Evolutionary conservation across 2,888 invertebrate genomes (phyloP).

Genomic region (Lochmaea crataegi): DNA sequence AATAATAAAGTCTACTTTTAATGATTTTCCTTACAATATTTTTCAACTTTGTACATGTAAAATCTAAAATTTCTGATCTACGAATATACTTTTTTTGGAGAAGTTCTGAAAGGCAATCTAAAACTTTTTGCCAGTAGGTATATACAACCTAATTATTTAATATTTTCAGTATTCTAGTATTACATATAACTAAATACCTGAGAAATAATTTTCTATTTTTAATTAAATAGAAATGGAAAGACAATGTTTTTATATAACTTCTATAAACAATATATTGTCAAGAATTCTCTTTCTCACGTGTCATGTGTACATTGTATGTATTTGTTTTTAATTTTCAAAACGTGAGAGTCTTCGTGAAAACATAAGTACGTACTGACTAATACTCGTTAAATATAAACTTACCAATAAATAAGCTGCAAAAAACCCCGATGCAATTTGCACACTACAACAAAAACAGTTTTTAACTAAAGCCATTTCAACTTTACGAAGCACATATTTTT

Average conservation of each 20-base stretch:
- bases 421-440: conserved; percentile 65
- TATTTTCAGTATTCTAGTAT: no score
- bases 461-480: conserved; percentile 63
- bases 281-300: background rate
- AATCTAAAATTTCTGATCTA: no score
- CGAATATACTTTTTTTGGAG: no score
- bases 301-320: background rate
- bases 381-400: conserved; percentile 46
- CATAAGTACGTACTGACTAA: background rate
- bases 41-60: no score
- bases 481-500: conserved; percentile 36
- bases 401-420: conserved; percentile 66
- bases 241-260: background rate
- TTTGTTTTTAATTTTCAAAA: background rate
- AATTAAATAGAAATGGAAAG: background rate
- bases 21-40: no score
- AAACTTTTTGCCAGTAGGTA: no score
- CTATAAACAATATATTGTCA: background rate
- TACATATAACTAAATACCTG: no score
- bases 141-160: no score
- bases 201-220: background rate
- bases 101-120: no score
- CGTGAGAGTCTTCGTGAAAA: conserved; percentile 13
- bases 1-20: no score
- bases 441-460: conserved; percentile 66